These are phyloP conservation scores for Rana temporaria DNA, from an alignment of 2,113 vertebrate genomes.

Conservation along the genomic window DNA sequence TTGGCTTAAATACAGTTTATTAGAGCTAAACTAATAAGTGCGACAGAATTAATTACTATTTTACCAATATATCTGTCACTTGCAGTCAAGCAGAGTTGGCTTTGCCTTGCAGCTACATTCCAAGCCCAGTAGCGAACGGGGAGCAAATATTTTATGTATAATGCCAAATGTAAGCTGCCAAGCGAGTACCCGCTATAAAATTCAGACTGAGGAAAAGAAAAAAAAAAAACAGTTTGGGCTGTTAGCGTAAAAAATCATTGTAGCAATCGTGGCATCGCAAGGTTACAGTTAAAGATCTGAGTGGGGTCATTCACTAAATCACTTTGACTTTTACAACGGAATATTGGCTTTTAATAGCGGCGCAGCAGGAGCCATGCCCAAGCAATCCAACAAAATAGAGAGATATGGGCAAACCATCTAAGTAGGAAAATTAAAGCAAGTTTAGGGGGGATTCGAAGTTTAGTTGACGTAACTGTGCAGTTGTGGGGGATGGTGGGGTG, in stretches of 20 bases:
- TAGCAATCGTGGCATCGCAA: not conserved
- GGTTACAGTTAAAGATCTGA: not conserved
- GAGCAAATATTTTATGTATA: slow-evolving; percentile 4
- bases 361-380: slow-evolving; percentile 1
- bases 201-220: not conserved
- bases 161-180: slow-evolving; percentile 26
- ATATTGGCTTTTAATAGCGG: slow-evolving; percentile 45
- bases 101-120: not conserved
- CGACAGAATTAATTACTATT: slow-evolving; percentile 12
- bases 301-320: slow-evolving; percentile 39
- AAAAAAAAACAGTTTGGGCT: not conserved
- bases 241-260: slow-evolving; percentile 36
- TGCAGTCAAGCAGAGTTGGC: slow-evolving; percentile 2
- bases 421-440: not conserved
- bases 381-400: not conserved
- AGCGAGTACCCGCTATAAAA: slow-evolving; percentile 14
- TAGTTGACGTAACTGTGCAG: too few relatives aligned
- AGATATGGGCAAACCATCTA: slow-evolving; percentile 18
- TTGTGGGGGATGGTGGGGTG: too few relatives aligned
- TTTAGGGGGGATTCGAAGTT: not conserved
- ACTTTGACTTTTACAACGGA: slow-evolving; percentile 23
- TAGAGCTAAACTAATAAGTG: slow-evolving; percentile 9
- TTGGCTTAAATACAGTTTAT: too few relatives aligned
- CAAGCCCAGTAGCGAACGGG: too few relatives aligned
- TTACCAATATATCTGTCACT: slow-evolving; percentile 3